phyloP scores from a whole-genome alignment of 2,113 vertebrate species.

The Chaetura pelagica region DNA sequence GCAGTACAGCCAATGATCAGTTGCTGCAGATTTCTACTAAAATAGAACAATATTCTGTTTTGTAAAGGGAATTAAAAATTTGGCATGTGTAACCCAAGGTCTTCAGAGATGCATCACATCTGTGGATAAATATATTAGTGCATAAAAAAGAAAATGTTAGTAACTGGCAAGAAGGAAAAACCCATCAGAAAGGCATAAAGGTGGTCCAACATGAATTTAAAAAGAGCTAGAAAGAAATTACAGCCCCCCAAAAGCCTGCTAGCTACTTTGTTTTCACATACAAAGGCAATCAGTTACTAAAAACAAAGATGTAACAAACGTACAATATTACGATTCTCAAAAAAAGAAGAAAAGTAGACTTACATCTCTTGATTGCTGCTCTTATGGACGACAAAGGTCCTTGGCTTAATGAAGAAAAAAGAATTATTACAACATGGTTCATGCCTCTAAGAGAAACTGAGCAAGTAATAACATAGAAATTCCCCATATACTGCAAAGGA shows the following conservation, averaged over 20 bases:
- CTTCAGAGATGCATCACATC: not conserved
- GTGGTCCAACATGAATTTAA: not conserved
- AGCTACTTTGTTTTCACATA: slow-evolving; percentile 1
- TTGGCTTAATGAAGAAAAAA: slow-evolving; percentile 80
- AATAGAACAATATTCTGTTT: not conserved
- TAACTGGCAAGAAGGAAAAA: not conserved
- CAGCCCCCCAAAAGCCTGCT: not conserved
- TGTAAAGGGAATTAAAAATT: not conserved
- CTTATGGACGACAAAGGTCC: slow-evolving; percentile 89
- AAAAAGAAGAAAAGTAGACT: slow-evolving; percentile 76
- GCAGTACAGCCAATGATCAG: not conserved
- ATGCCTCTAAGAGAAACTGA: not conserved
- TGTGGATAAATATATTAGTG: not conserved
- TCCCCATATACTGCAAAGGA: not conserved
- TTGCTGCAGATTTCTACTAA: not conserved
- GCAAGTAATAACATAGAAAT: not conserved
- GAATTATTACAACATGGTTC: slow-evolving; percentile 16
- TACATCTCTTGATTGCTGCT: slow-evolving; percentile 93
- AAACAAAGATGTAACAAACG: slow-evolving; percentile 1
- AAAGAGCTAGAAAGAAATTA: not conserved
- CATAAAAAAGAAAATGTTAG: not conserved
- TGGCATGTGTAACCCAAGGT: not conserved
- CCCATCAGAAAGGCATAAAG: not conserved
- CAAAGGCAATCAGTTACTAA: not conserved
- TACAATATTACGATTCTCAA: slow-evolving; percentile 1